Evolutionary conservation across 2,888 invertebrate species (phyloP).

Genomic region (Noctua janthe): DNA sequence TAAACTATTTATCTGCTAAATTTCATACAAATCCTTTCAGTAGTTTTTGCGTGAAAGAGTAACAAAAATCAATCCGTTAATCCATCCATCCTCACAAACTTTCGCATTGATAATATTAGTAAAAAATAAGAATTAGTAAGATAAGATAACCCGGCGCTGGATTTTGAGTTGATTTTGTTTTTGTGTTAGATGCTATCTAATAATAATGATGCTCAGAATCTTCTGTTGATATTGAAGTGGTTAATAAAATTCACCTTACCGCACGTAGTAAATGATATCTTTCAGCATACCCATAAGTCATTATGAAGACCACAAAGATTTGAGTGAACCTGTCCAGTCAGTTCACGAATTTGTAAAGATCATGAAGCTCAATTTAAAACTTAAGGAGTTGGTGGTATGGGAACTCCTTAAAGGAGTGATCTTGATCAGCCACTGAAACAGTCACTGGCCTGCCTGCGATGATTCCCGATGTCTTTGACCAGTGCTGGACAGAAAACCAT

Average conservation of each 20-base stretch:
- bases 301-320: background rate
- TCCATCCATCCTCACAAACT: no score
- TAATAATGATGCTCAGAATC: background rate
- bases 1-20: no score
- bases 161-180: background rate
- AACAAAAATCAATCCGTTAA: no score
- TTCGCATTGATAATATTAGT: no score
- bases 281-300: background rate
- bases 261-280: background rate
- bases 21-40: no score
- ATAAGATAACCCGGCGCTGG: background rate
- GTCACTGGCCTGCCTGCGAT: background rate
- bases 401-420: background rate
- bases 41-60: no score
- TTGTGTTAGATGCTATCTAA: background rate
- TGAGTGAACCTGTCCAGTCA: background rate
- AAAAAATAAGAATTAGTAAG: no score
- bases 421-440: background rate
- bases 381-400: background rate
- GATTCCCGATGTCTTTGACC: no score
- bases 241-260: background rate
- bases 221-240: background rate
- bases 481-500: no score
- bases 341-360: background rate
- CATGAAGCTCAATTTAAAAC: background rate